phyloP scores from a whole-genome alignment of 2,113 vertebrate genomes.

The Oceanites oceanicus region DNA sequence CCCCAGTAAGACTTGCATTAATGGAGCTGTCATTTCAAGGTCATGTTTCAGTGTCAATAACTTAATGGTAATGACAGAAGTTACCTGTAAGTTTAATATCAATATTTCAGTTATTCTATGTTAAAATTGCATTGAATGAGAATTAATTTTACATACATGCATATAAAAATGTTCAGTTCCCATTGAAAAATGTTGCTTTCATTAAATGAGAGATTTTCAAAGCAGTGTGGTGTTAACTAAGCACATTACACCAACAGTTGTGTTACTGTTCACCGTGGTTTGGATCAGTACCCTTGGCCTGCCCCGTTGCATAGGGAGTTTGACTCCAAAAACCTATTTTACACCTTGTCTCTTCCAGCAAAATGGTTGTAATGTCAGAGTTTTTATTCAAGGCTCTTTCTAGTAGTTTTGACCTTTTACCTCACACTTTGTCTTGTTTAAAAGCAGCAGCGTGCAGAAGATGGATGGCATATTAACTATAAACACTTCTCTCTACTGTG shows the following conservation, averaged over 20 bases:
- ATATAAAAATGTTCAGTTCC: neutral
- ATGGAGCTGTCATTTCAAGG: constrained; percentile 74
- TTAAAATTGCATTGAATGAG: neutral
- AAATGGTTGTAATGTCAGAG: neutral
- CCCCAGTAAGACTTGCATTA: constrained; percentile 44
- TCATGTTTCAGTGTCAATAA: constrained; percentile 67
- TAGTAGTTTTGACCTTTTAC: constrained; percentile 37
- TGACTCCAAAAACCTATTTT: neutral
- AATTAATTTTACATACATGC: neutral
- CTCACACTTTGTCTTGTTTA: neutral
- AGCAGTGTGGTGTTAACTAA: neutral
- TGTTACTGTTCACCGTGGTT: neutral
- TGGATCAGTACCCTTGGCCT: neutral
- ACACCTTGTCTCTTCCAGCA: neutral
- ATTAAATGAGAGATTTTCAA: neutral
- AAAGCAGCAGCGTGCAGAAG: neutral
- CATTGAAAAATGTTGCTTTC: neutral
- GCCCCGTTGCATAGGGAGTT: neutral
- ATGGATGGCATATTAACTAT: constrained; percentile 20
- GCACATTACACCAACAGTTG: neutral
- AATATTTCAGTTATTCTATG: neutral
- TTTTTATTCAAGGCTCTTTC: neutral
- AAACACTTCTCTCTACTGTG: neutral
- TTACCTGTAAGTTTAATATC: constrained; percentile 1
- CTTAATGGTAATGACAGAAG: constrained; percentile 31